Percentiles rank a stretch among this genome's conserved stretches.
phyloP scores from a whole-genome alignment of 2,797 vertebrate species.

The Taeniopygia guttata region DNA sequence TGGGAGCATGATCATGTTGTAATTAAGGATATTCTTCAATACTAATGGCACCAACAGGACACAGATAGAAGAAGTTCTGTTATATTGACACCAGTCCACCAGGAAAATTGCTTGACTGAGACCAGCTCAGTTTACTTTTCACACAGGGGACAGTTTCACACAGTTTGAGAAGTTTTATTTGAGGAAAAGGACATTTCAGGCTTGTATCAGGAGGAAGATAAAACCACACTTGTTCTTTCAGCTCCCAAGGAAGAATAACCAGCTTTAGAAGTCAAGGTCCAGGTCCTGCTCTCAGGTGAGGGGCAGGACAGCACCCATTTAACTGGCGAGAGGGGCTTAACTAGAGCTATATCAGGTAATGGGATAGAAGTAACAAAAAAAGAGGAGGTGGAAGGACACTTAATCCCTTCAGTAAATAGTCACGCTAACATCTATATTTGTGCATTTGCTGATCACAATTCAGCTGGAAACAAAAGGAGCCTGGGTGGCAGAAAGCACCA shows the following conservation, averaged over 20 bases:
- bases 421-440: background rate
- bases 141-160: background rate
- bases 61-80: background rate
- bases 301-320: background rate
- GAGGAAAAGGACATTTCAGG: background rate
- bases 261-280: background rate
- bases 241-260: background rate
- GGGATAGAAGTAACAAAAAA: background rate
- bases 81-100: background rate
- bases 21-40: background rate
- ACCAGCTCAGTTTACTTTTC: background rate
- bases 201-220: background rate
- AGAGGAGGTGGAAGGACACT: background rate
- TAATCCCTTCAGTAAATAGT: conserved; percentile 28
- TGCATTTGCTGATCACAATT: background rate
- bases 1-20: background rate
- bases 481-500: background rate
- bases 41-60: background rate
- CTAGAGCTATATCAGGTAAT: background rate
- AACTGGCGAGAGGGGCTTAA: background rate
- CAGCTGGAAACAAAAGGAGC: background rate
- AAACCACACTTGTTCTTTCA: background rate
- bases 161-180: background rate
- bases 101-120: background rate
- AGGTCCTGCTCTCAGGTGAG: background rate